Conservation (phyloP, 2,113 vertebrate species). For the Colossoma macropomum region DNA sequence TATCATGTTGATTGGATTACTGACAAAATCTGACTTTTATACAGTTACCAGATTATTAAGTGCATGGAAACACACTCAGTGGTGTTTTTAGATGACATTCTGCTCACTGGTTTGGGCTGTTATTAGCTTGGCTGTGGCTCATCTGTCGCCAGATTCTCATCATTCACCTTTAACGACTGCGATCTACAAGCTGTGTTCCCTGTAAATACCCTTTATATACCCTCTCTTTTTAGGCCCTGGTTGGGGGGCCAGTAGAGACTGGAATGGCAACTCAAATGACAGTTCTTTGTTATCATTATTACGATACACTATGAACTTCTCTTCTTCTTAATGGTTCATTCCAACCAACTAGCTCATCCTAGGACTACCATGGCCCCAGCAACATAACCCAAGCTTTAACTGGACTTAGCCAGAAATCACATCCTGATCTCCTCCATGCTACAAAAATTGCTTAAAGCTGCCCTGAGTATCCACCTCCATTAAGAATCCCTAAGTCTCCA, state of each 20-base stretch:
- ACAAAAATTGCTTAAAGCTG: not conserved
- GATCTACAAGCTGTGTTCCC: no score
- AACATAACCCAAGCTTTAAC: not conserved
- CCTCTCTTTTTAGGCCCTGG: not conserved
- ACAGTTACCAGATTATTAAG: no score
- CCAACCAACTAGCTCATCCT: not conserved
- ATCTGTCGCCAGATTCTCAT: no score
- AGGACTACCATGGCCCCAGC: not conserved
- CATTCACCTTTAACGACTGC: no score
- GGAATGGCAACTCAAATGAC: no score
- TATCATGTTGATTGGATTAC: no score
- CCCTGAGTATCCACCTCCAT: not conserved
- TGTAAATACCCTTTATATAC: no score
- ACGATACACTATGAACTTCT: not conserved
- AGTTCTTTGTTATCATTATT: not conserved
- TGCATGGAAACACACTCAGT: no score
- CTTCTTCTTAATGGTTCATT: not conserved
- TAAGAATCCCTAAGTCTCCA: not conserved
- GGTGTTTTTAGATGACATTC: no score
- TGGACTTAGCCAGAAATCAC: not conserved
- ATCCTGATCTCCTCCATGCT: not conserved
- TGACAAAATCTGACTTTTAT: no score
- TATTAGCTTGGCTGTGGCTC: no score
- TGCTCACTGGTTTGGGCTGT: no score
- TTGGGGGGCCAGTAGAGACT: not conserved